phyloP scores from a whole-genome alignment of 2,797 vertebrate species.

The Megalops cyprinoides region DNA sequence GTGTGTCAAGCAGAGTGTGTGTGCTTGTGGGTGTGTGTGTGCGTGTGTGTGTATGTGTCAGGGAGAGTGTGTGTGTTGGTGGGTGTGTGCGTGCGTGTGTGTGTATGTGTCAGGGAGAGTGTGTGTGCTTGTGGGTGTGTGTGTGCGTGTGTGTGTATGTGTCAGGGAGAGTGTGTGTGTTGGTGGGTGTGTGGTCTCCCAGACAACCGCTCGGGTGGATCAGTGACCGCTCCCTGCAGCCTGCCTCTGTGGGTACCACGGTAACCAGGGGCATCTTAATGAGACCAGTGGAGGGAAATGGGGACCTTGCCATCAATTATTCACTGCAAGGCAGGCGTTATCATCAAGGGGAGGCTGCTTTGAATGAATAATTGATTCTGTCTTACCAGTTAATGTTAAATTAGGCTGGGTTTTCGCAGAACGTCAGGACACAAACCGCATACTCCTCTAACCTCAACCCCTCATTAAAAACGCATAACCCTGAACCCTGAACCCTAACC shows the following conservation, averaged over 20 bases:
- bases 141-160: background rate
- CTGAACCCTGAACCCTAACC: too few relatives aligned
- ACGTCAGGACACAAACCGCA: background rate
- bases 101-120: background rate
- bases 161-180: background rate
- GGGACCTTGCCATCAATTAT: constrained; percentile 75
- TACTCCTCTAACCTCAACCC: background rate
- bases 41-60: background rate
- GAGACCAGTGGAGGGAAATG: constrained; percentile 33
- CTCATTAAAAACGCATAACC: too few relatives aligned
- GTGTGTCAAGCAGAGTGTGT: background rate
- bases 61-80: background rate
- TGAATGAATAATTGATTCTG: constrained; percentile 77
- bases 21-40: background rate
- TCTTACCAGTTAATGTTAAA: constrained; percentile 72
- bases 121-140: constrained; percentile 1
- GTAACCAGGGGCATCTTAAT: constrained; percentile 64
- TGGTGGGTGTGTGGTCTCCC: constrained; percentile 33
- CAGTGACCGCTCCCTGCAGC: constrained; percentile 61
- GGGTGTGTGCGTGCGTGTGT: background rate
- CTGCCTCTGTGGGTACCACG: constrained; percentile 62
- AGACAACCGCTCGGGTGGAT: constrained; percentile 40
- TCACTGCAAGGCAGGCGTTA: constrained; percentile 77
- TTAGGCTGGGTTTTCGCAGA: constrained; percentile 45
- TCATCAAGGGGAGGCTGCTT: constrained; percentile 74